Base-by-base conservation (phyloP, 2,888 invertebrate species). In the Rhorus exstirpatorius region DNA sequence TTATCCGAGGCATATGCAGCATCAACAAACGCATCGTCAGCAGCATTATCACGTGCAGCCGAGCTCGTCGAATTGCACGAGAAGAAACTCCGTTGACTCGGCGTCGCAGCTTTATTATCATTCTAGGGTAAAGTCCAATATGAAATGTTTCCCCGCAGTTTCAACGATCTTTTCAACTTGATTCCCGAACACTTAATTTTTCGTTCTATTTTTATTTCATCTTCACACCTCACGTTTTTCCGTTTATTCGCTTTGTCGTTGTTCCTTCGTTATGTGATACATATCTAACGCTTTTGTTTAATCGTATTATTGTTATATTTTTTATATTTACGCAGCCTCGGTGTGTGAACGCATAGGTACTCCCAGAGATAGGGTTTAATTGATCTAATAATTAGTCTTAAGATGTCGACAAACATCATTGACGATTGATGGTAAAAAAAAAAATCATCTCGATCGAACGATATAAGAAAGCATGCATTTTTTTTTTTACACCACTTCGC, bases 121-220 rank as follows among this genome's bases (percentile, higher is more conserved):
- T 89, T 92, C 90, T 85, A 92, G 91, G 93, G 93, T 93, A 92
- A 91, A 89, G 78, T 61, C 72, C 79, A 74, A 74, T 84, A 65
- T 41, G 63, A 78, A 77, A 55, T 68, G 21, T 44, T 46, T 14
- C 51, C 51, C 75, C 68, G 74, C n/a, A n/a, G 63, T 83, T 74
- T 77, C 49, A 38, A 41, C 67, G 70, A 70, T 60, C 79, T 24
- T 26, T 21, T 24, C 68, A 78, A 58, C 41, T 70, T 70, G 38
- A 78, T 19, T 21, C 68, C 21, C n/a, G 12, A 21, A 35, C 14
- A 38, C 53, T 24, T 53, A 19, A 38, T 51, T 41, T 68, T 7
- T 21, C 68, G 8, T 53, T 19, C n/a, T 58, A 75, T 65, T 61
- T 77, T 65, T 19, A 14, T 51, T 70, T 83, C 35, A 24, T 72